phyloP scores from a whole-genome alignment of 2,888 invertebrate species.

The Euplagia quadripunctaria region DNA sequence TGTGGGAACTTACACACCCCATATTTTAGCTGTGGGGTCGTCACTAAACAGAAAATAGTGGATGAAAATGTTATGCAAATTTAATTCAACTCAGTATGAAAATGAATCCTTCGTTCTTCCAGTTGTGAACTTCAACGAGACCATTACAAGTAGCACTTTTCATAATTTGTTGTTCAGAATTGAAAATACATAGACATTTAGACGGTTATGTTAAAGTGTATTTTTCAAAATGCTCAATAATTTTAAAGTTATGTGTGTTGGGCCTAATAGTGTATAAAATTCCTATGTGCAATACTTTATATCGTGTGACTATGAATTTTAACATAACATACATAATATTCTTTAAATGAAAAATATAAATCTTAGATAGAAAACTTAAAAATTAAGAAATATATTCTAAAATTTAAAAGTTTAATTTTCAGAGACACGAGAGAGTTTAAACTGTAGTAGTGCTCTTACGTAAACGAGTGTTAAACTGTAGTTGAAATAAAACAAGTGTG shows the following conservation, averaged over 20 bases:
- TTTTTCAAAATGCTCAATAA: conserved; percentile 29
- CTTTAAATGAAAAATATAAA: conserved; percentile 18
- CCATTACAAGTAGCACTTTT: conserved; percentile 8
- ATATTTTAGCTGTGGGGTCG: neutral
- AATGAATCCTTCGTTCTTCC: conserved; percentile 15
- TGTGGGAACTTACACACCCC: conserved; percentile 3
- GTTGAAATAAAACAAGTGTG: conserved; percentile 18
- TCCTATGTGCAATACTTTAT: conserved; percentile 25
- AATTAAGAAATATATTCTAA: conserved; percentile 9
- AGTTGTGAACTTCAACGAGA: conserved; percentile 7
- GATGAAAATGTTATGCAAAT: conserved; percentile 11
- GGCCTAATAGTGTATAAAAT: conserved; percentile 38
- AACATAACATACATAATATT: conserved; percentile 5
- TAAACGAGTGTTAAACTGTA: conserved; percentile 16
- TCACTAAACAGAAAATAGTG: neutral
- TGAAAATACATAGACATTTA: neutral
- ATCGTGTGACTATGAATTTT: neutral
- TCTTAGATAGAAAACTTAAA: conserved; percentile 34
- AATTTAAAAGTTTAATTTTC: conserved; percentile 1
- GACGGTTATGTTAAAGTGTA: conserved; percentile 32
- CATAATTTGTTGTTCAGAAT: conserved; percentile 9
- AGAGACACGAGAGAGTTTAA: conserved; percentile 35
- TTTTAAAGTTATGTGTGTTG: conserved; percentile 17
- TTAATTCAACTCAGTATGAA: neutral
- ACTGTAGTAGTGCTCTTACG: conserved; percentile 45